Conservation (phyloP, 2,113 vertebrate genomes). For the Proteles cristata region DNA sequence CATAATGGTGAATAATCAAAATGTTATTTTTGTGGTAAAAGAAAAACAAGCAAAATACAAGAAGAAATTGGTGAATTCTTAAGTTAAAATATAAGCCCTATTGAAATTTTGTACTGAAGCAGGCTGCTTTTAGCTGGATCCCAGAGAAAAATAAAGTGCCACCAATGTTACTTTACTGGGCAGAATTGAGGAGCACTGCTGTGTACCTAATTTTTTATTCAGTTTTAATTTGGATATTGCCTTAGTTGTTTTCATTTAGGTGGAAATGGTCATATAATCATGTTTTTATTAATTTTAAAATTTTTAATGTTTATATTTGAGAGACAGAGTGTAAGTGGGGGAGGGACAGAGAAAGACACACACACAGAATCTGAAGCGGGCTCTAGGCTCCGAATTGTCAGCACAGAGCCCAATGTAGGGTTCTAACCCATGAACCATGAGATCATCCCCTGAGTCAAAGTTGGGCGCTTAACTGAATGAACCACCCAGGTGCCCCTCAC, state of each 20-base stretch:
- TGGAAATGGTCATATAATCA: neutral
- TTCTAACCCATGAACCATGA: no score
- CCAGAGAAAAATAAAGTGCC: neutral
- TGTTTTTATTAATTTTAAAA: neutral
- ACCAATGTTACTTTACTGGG: neutral
- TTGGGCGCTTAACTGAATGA: no score
- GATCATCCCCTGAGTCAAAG: no score
- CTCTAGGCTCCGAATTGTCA: no score
- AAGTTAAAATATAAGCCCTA: neutral
- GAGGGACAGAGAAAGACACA: no score
- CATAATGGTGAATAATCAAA: neutral
- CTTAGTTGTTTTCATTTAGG: constrained; percentile 39
- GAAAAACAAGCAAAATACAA: neutral
- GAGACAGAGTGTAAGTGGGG: no score
- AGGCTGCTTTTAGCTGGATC: neutral
- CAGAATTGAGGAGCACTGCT: neutral
- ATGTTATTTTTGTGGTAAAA: neutral
- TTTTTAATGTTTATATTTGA: no score
- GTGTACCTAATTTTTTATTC: neutral
- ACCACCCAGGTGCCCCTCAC: neutral
- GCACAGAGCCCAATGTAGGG: no score
- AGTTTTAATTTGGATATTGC: neutral
- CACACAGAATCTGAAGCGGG: no score
- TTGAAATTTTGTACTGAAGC: neutral
- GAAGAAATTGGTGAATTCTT: neutral